Conservation (phyloP, 2,113 vertebrate species). For the Microtus oregoni region DNA sequence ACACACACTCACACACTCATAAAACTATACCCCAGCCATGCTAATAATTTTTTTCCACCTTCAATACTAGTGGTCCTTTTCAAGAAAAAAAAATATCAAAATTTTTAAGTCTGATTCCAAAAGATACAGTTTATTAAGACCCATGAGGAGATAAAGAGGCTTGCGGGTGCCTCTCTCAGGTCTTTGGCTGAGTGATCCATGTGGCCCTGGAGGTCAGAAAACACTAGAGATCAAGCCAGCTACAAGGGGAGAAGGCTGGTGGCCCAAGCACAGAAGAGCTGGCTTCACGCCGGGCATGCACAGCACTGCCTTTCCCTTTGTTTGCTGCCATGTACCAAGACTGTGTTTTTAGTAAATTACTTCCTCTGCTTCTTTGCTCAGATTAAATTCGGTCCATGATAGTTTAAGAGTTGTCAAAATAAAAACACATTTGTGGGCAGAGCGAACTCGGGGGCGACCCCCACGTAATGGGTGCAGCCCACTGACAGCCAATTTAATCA, state of each 20-base stretch:
- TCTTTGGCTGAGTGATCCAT: neutral
- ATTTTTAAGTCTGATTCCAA: constrained; percentile 45
- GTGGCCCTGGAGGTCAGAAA: neutral
- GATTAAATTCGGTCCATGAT: constrained; percentile 67
- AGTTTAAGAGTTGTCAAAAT: constrained; percentile 74
- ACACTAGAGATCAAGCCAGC: neutral
- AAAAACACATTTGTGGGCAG: constrained; percentile 60
- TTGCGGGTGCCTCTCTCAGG: neutral
- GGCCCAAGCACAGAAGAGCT: neutral
- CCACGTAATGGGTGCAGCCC: constrained; percentile 46
- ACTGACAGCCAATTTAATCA: constrained; percentile 73
- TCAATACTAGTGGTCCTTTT: neutral
- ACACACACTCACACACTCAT: neutral
- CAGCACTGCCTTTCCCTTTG: constrained; percentile 58
- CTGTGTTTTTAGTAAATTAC: constrained; percentile 75
- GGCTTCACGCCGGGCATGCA: neutral
- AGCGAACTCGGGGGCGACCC: constrained; percentile 62
- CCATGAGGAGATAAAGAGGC: constrained; percentile 4
- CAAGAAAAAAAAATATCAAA: constrained; percentile 10
- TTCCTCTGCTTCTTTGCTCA: constrained; percentile 63
- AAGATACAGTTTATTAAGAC: neutral
- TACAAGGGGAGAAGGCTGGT: neutral
- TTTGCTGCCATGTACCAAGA: constrained; percentile 58
- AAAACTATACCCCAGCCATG: neutral
- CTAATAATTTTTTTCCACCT: neutral